A percentile compares a stretch with the other conserved stretches of the same genome.
phyloP scores from a whole-genome alignment of 2,888 invertebrate genomes.

The Globia sparganii region DNA sequence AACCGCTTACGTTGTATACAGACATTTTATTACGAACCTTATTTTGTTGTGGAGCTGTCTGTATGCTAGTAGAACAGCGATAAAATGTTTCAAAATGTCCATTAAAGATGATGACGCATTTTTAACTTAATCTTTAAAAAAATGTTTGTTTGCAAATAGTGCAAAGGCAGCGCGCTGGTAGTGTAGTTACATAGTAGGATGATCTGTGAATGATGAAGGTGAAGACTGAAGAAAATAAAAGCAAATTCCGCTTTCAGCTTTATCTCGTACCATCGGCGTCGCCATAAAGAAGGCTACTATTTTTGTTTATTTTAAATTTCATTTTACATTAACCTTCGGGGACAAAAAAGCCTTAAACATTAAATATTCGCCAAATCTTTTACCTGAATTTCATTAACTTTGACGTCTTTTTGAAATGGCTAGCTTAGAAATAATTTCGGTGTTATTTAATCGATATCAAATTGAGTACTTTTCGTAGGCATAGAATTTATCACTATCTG shows the following conservation, averaged over 20 bases:
- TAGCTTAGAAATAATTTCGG: slow-evolving; percentile 23
- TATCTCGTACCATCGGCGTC: slow-evolving; percentile 13
- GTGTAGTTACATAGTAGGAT: not conserved
- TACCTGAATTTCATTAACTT: slow-evolving; percentile 29
- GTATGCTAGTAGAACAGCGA: slow-evolving; percentile 16
- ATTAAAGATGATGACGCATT: not conserved
- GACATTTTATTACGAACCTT: slow-evolving; percentile 71
- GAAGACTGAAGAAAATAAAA: not conserved
- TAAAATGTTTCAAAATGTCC: not conserved
- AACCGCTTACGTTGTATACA: slow-evolving; percentile 77
- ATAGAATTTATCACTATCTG: slow-evolving; percentile 35
- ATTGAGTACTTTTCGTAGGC: not conserved
- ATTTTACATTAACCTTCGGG: slow-evolving; percentile 44
- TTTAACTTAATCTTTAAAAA: not conserved
- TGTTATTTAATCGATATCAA: slow-evolving; percentile 15
- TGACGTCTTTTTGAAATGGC: slow-evolving; percentile 24
- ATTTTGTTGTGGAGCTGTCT: slow-evolving; percentile 59
- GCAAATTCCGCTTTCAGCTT: slow-evolving; percentile 17
- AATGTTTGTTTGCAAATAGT: too few species aligned
- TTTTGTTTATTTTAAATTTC: slow-evolving; percentile 62
- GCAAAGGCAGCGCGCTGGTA: too few species aligned
- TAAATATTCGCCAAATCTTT: slow-evolving; percentile 53
- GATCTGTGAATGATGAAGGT: not conserved
- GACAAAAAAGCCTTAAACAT: slow-evolving; percentile 56
- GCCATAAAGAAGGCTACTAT: slow-evolving; percentile 49